These are phyloP conservation scores for Cordilura impudica DNA, from an alignment of 2,888 invertebrate genomes.

Conservation along the genomic window DNA sequence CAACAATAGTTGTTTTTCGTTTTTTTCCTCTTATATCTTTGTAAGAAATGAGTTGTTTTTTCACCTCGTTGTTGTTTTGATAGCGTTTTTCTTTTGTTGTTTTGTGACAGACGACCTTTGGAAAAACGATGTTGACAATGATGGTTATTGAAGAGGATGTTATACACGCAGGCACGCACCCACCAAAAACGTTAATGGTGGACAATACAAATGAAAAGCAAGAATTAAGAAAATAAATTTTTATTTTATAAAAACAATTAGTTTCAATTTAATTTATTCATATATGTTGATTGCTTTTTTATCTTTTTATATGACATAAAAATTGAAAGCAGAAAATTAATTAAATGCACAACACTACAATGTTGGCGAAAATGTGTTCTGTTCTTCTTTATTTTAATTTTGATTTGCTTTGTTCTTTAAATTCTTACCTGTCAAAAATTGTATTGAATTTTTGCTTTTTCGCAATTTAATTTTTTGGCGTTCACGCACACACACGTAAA, in stretches of 20 bases:
- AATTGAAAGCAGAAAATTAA: neutral
- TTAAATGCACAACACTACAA: conserved; percentile 29
- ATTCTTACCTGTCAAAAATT: conserved; percentile 59
- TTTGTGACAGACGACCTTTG: conserved; percentile 56
- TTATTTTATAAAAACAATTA: conserved; percentile 17
- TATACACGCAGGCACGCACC: conserved; percentile 46
- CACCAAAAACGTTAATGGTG: conserved; percentile 25
- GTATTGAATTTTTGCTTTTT: conserved; percentile 35
- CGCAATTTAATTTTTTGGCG: conserved; percentile 36
- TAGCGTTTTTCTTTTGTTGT: conserved; percentile 51
- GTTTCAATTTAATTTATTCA: neutral
- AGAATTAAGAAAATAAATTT: conserved; percentile 20
- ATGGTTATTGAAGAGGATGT: conserved; percentile 37
- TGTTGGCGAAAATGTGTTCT: conserved; percentile 40
- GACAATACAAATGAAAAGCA: conserved; percentile 14
- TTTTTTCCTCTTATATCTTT: conserved; percentile 36
- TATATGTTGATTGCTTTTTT: neutral
- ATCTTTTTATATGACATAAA: neutral
- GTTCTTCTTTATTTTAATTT: conserved; percentile 11
- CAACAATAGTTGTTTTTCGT: conserved; percentile 41
- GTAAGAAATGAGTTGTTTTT: conserved; percentile 48
- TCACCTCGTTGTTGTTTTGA: conserved; percentile 56
- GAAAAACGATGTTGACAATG: conserved; percentile 45
- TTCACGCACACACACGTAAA: conserved; percentile 40
- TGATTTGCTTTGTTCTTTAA: conserved; percentile 24